These are phyloP conservation scores for Oligia latruncula DNA, from an alignment of 2,888 invertebrate species.

Conservation along the genomic window DNA sequence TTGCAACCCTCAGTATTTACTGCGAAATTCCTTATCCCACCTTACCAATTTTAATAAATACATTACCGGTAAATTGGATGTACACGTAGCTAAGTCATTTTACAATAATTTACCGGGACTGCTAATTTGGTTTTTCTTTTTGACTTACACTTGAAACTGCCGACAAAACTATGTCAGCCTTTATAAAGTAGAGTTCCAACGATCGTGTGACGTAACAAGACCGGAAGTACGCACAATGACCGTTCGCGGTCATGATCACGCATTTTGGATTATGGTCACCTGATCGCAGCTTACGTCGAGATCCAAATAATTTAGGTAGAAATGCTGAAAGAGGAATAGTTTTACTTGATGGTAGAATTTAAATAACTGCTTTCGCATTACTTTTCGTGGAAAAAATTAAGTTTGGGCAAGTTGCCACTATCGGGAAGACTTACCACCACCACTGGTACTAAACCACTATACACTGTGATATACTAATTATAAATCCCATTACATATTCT, in stretches of 20 bases:
- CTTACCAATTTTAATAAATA: background rate
- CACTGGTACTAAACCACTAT: too few species aligned
- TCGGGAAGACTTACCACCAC: background rate
- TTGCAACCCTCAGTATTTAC: background rate
- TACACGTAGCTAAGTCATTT: background rate
- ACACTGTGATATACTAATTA: background rate
- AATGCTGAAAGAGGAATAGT: background rate
- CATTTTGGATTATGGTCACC: constrained; percentile 12
- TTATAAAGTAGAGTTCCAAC: constrained; percentile 5
- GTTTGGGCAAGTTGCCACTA: too few species aligned
- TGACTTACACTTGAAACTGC: background rate
- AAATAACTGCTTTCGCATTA: background rate
- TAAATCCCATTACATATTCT: background rate
- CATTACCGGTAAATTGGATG: background rate
- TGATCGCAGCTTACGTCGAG: constrained; percentile 22
- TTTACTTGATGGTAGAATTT: background rate
- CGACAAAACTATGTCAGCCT: background rate
- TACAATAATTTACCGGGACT: background rate
- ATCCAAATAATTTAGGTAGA: background rate
- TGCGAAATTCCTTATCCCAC: background rate
- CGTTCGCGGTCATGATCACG: constrained; percentile 44
- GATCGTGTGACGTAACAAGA: constrained; percentile 32
- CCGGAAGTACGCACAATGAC: constrained; percentile 37
- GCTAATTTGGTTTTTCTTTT: background rate
- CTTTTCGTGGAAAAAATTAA: background rate